Evolutionary conservation across 2,113 vertebrate species (phyloP).

Genomic region (Catharus fuscescens): DNA sequence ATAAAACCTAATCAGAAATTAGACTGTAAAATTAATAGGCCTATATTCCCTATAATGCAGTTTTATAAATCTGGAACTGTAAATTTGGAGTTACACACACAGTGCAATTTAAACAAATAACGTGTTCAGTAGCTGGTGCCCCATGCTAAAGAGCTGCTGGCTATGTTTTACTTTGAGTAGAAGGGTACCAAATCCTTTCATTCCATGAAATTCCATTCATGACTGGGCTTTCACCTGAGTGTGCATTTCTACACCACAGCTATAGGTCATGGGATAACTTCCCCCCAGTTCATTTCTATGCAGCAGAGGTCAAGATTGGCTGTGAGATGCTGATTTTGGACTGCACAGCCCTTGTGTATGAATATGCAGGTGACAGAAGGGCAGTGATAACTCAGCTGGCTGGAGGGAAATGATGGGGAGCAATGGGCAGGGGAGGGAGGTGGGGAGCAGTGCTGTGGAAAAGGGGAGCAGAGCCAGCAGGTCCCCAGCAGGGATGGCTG

Average conservation of each 20-base stretch:
- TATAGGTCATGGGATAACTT: background rate
- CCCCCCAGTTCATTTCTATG: accelerated
- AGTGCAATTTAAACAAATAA: slow-evolving; percentile 45
- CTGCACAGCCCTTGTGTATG: accelerated
- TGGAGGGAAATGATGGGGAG: accelerated
- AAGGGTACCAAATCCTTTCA: background rate
- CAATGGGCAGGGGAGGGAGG: background rate
- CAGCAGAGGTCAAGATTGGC: background rate
- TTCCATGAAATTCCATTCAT: accelerated
- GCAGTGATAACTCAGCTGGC: background rate
- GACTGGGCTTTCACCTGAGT: background rate
- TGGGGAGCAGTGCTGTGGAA: accelerated
- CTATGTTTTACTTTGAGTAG: background rate
- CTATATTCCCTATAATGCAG: slow-evolving; percentile 43
- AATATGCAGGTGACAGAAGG: background rate
- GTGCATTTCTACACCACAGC: background rate
- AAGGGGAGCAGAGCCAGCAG: background rate
- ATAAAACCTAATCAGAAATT: slow-evolving; percentile 76
- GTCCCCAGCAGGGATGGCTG: no score
- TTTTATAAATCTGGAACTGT: slow-evolving; percentile 50
- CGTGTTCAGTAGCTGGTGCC: background rate
- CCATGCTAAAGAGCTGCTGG: background rate
- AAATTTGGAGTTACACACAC: slow-evolving; percentile 7
- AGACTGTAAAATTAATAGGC: slow-evolving; percentile 75
- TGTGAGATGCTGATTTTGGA: background rate